phyloP scores from a whole-genome alignment of 2,113 vertebrate genomes.

The Festucalex cinctus region DNA sequence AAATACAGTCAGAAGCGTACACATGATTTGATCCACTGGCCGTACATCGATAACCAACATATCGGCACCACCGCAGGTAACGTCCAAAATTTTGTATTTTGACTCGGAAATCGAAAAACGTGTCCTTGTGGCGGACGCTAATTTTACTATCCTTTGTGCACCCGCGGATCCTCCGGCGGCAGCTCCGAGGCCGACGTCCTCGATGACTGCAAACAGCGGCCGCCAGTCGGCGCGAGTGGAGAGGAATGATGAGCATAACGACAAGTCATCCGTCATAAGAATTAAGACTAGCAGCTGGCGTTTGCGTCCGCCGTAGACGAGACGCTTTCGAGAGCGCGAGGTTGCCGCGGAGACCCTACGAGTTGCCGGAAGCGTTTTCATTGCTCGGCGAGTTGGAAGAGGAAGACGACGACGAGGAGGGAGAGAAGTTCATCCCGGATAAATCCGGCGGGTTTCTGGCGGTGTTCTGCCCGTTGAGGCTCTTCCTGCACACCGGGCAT shows the following conservation, averaged over 20 bases:
- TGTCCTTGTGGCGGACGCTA: constrained; percentile 20
- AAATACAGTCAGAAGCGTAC: constrained; percentile 46
- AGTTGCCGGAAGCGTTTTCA: constrained; percentile 85
- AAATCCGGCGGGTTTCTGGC: constrained; percentile 92
- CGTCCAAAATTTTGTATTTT: constrained; percentile 40
- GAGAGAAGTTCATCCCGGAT: constrained; percentile 88
- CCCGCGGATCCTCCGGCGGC: constrained; percentile 4
- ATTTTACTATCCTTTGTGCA: constrained; percentile 6
- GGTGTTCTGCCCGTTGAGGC: constrained; percentile 95
- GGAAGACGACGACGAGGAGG: constrained; percentile 84
- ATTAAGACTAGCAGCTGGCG: constrained; percentile 24
- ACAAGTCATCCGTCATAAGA: constrained; percentile 19
- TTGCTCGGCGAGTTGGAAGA: constrained; percentile 87
- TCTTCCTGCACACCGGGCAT: constrained; percentile 97
- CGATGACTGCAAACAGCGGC: constrained; percentile 15
- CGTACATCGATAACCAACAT: constrained; percentile 40
- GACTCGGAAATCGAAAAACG: constrained; percentile 48
- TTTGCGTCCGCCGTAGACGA: constrained; percentile 23
- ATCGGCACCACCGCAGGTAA: constrained; percentile 42
- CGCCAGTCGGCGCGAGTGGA: constrained; percentile 22
- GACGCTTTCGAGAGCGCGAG: constrained; percentile 14
- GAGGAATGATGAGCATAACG: constrained; percentile 28
- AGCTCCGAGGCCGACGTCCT: constrained; percentile 11
- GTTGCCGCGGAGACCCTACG: constrained; percentile 69
- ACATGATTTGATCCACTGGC: constrained; percentile 28